Evolutionary conservation across 2,888 invertebrate species (phyloP), one percentile per base, ranked within the genome.

Genomic region (Philaethria dido): DNA sequence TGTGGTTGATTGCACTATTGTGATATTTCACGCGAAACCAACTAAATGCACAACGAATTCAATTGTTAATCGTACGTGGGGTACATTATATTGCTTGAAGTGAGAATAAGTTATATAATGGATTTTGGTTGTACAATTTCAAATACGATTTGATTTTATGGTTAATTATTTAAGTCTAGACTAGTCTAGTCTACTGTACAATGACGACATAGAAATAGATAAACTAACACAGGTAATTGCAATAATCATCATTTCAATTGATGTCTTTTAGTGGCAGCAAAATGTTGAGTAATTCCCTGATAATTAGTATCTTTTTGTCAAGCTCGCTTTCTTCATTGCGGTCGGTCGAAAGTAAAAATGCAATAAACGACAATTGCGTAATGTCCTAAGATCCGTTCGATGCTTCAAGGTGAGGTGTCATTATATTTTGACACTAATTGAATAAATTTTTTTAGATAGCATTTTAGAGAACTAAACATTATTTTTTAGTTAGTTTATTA

Each of bases 1-100:
- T 90, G 91, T 82, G 86, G 88, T 76, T 88, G 92, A 91, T 91
- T 86, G 79, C 74, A 50, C 81, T 76, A 87, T 91, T 91, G 90
- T 91, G 66, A 62, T 69, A 68, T 55, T 69, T 69, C 75, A 73
- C 74, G 73, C 71, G 76, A 75, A 75, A 77, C 61, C 54, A 48
- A 70, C 66, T 60, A 74, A 73, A 72, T 70, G 69, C 69, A 62
- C 68, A 65, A 69, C 64, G 52, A 48, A 64, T 64, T 44, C 16
- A 50, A 66, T 55, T 52, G 59, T n/a, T 59, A 45, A 54, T 63
- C 68, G 54, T 55, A 59, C 29, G 57, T 39, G 68, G 60, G 48
- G 47, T 54, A 48, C 47, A 42, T 47, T 63, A 45, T 45, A 14
- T 22, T 48, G 6, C 42, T 45, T 22, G 1, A 22, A 47, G 18